Percentiles rank a stretch among this genome's conserved stretches.
phyloP scores from a whole-genome alignment of 2,113 vertebrate species.

The Protomyctophum bolini region DNA sequence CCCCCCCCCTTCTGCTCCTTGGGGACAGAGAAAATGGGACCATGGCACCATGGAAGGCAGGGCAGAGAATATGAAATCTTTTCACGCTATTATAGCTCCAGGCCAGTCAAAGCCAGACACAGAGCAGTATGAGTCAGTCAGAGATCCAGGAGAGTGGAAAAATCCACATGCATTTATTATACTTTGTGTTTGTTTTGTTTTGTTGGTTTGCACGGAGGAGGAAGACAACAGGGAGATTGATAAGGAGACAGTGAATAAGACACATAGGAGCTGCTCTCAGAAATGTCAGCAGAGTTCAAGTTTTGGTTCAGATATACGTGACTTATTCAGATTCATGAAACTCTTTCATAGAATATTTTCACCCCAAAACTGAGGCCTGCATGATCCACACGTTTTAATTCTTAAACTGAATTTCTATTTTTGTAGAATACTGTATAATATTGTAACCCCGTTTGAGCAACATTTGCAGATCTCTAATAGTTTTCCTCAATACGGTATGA shows the following conservation, averaged over 20 bases:
- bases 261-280: neutral
- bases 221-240: neutral
- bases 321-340: no score
- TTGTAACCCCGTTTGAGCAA: no score
- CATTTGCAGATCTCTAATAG: no score
- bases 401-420: no score
- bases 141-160: slow-evolving; percentile 14
- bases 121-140: slow-evolving; percentile 31
- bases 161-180: neutral
- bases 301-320: no score
- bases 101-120: slow-evolving; percentile 45
- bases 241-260: neutral
- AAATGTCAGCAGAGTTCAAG: no score
- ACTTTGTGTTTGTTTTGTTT: no score
- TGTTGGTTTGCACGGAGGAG: slow-evolving; percentile 1
- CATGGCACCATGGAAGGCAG: slow-evolving; percentile 75
- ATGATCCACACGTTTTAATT: no score
- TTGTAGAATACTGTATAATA: no score
- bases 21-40: slow-evolving; percentile 76
- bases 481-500: no score
- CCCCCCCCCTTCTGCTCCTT: slow-evolving; percentile 50
- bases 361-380: no score
- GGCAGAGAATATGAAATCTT: slow-evolving; percentile 66
- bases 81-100: slow-evolving; percentile 62
- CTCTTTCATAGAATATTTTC: no score